Conservation (phyloP, 2,797 vertebrate genomes). For the Muraenolepis orangiensis region DNA sequence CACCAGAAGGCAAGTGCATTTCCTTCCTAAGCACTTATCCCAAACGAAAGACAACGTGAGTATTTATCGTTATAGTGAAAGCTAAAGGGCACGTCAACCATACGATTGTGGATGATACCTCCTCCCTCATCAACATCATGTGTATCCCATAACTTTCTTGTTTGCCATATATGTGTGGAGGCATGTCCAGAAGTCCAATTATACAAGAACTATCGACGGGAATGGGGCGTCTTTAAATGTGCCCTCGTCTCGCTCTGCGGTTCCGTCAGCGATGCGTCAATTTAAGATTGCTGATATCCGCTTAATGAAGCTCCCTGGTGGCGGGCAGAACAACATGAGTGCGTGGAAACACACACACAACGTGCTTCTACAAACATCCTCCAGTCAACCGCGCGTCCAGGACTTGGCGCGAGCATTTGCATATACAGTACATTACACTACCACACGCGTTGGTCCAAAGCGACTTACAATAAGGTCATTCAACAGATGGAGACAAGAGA, state of each 20-base stretch:
- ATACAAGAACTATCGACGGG: neutral
- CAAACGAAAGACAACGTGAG: neutral
- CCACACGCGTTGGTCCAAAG: no score
- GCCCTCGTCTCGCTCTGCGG: neutral
- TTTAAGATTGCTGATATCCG: neutral
- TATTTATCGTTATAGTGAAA: neutral
- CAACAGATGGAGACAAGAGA: no score
- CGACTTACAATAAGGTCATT: no score
- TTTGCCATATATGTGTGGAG: neutral
- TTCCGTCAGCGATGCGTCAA: neutral
- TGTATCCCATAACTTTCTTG: neutral
- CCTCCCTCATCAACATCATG: neutral
- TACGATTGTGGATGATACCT: neutral
- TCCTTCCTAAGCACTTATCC: no score
- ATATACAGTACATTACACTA: no score
- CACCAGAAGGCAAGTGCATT: no score
- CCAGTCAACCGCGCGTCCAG: neutral
- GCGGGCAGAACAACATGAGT: neutral
- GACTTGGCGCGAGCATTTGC: no score
- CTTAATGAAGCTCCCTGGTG: neutral
- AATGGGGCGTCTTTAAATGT: neutral
- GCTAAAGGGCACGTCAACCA: neutral
- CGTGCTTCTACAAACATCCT: neutral
- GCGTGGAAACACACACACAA: neutral
- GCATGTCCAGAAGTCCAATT: neutral